Base-by-base conservation (phyloP, 2,888 invertebrate species). In the Oscheius sp. region DNA sequence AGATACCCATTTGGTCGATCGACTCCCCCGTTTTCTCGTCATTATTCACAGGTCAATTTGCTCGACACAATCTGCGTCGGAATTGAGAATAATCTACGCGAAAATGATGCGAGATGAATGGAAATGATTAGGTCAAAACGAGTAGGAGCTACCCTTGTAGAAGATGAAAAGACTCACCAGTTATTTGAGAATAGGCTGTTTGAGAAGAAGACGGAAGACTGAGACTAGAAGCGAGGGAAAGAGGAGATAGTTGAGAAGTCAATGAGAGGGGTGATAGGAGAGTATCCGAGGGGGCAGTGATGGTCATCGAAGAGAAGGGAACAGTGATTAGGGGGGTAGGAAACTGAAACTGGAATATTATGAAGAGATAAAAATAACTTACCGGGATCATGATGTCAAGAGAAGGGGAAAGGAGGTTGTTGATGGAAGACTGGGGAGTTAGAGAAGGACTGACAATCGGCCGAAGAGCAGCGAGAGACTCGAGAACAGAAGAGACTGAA, bases 391-490 rank as follows among this genome's bases (percentile, higher is more conserved):
- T 22, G n/a, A 59, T 59, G n/a, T 59, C 59, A n/a, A 59, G 24
- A 44, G 59, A 30, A 44, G 59, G 44, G 8, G 59, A 59, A 28
- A 59, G 59, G 8, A 59, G 14, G 24, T 44, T 59, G 41, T 26
- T 26, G 38, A 59, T 59, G 26, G 44, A 44, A 28, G 44, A 17
- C 17, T 44, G 59, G 28, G 59, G 59, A 1, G 59, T 59, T 2
- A 44, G 14, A 22, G 41, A 28, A 6, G 59, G 59, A 28, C 24
- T 44, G 26, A 59, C 54, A 5, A 54, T 30, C 2, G 54, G 54
- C 28, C 62, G 68, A 24, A 68, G 62, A 32, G 68, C 28, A 14
- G 68, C 68, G 44, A 68, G 33, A n/a, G 68, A 57, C 33, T 68
- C 68, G 20, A 51, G 24, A 6, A 68, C 33, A 14, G 50, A 50